A percentile compares a stretch with the other conserved stretches of the same genome.
These are phyloP conservation scores for Pipistrellus pipistrellus DNA, from an alignment of 2,797 vertebrate genomes.

Conservation along the genomic window DNA sequence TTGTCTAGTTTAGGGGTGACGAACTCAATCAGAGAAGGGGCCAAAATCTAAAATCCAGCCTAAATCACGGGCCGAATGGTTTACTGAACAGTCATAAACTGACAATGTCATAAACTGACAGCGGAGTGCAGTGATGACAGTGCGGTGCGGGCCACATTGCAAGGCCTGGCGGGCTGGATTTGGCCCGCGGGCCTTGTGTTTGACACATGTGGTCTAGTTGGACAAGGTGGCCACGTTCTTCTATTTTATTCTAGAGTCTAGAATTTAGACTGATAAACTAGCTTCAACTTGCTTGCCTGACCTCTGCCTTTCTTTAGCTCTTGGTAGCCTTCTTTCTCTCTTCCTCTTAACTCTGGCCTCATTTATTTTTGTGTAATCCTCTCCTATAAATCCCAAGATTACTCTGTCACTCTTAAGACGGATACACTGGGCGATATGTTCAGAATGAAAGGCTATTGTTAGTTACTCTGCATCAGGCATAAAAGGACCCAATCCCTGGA, in stretches of 20 bases:
- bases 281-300: neutral
- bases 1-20: neutral
- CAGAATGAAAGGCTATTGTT: neutral
- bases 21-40: too few relatives aligned
- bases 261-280: neutral
- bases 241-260: neutral
- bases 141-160: too few relatives aligned
- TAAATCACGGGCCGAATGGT: too few relatives aligned
- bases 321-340: neutral
- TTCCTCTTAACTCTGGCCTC: neutral
- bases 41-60: too few relatives aligned
- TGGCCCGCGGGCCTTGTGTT: too few relatives aligned
- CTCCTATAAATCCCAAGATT: constrained; percentile 28
- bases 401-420: neutral
- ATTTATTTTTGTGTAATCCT: neutral
- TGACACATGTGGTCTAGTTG: too few relatives aligned
- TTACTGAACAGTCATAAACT: too few relatives aligned
- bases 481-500: neutral
- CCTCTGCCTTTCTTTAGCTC: neutral
- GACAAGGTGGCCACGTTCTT: neutral
- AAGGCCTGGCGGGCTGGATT: too few relatives aligned
- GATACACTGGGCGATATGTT: neutral
- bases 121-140: too few relatives aligned
- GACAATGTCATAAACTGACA: too few relatives aligned
- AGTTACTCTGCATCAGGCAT: neutral